phyloP scores from a whole-genome alignment of 2,888 invertebrate genomes.

The Diachrysia chrysitis region DNA sequence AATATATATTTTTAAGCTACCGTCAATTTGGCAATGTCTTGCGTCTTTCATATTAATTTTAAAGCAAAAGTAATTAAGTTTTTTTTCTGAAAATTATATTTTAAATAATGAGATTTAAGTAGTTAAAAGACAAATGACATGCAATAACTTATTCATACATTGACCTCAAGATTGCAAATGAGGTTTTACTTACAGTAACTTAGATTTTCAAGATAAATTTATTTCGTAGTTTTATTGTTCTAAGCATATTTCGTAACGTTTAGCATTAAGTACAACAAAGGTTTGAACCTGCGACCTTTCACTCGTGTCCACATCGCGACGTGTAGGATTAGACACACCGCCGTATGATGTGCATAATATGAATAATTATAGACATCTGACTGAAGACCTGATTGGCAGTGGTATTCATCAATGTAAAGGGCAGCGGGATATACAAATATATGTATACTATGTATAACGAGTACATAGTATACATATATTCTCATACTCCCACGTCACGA shows the following conservation, averaged over 20 bases:
- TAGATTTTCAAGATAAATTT: slow-evolving; percentile 5
- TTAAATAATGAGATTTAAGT: background rate
- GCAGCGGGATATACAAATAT: background rate
- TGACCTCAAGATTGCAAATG: background rate
- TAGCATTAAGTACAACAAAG: slow-evolving; percentile 36
- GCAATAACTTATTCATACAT: background rate
- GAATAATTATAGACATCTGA: background rate
- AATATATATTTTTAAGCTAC: background rate
- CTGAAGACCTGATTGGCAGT: background rate
- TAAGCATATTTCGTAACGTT: slow-evolving; percentile 16
- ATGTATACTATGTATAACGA: background rate
- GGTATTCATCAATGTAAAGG: background rate
- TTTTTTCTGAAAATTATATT: background rate
- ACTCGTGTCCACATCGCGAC: slow-evolving; percentile 26
- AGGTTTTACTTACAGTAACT: background rate
- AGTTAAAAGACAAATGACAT: slow-evolving; percentile 1
- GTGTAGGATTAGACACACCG: background rate
- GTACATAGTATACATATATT: no score
- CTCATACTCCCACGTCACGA: no score
- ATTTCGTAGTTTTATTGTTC: slow-evolving; percentile 18
- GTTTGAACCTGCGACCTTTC: slow-evolving; percentile 42
- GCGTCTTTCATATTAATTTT: background rate
- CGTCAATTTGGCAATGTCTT: background rate
- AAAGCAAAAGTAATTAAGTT: background rate
- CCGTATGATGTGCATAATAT: background rate